Conservation (phyloP, 2,797 vertebrate genomes). For the Melanogrammus aeglefinus region DNA sequence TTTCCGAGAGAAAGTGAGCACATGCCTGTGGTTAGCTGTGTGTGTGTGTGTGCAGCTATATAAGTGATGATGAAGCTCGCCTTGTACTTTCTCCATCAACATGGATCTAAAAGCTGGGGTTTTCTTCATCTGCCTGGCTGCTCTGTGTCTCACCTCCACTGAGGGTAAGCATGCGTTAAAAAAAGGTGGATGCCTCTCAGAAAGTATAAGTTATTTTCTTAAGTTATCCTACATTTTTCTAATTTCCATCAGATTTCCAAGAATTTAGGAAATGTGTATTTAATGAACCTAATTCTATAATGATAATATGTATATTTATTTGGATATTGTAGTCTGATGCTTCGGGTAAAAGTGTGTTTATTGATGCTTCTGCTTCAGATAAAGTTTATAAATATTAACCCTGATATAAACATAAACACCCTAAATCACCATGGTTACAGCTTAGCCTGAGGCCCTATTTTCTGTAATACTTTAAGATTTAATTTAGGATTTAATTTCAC, state of each 20-base stretch:
- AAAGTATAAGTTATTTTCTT: too few relatives aligned
- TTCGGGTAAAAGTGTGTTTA: background rate
- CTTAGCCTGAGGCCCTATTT: background rate
- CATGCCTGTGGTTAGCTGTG: background rate
- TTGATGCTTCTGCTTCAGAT: background rate
- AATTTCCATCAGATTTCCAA: background rate
- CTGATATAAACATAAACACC: background rate
- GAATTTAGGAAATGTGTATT: background rate
- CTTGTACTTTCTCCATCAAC: conserved; percentile 20
- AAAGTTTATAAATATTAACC: background rate
- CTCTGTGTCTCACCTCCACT: conserved; percentile 45
- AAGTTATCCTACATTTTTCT: too few relatives aligned
- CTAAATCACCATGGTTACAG: background rate
- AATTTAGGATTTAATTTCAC: background rate
- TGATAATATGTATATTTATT: background rate
- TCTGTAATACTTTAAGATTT: background rate
- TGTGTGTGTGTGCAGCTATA: conserved; percentile 21
- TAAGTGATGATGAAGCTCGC: conserved; percentile 23
- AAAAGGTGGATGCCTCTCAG: background rate
- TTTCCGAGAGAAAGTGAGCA: background rate
- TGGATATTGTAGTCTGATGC: background rate
- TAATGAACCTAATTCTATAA: background rate
- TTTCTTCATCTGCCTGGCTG: conserved; percentile 45
- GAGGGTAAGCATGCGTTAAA: conserved; percentile 61
- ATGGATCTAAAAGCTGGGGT: conserved; percentile 63